Base-by-base conservation (phyloP, 2,113 vertebrate species). In the Dicentrarchus labrax region DNA sequence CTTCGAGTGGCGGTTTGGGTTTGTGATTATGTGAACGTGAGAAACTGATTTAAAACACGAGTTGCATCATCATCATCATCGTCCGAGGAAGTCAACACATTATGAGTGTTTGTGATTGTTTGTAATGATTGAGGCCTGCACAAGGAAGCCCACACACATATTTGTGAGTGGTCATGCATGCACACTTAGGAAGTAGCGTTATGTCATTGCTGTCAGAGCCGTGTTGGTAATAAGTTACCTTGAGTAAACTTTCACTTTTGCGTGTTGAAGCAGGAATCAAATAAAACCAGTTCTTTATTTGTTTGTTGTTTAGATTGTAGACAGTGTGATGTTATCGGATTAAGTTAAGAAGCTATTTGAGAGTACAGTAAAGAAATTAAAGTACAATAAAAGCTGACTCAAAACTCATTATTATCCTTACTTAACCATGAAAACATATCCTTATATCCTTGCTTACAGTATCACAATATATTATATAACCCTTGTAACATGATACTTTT, bases 331-430 rank as follows among this genome's bases (percentile, higher is more conserved):
- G 22, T 59, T 16, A 36, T 30, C 5, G 30, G n/a, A 57, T 57
- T 13, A 8, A 0, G 8, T 0, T 16, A 13, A 3, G 6, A 13
- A 3, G 6, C 2, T 30, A 56, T 15, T 50, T 4, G 5, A n/a
- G n/a, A n/a, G n/a, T n/a, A n/a, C n/a, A n/a, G n/a, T n/a, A n/a
- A n/a, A n/a, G n/a, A n/a, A n/a, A n/a, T n/a, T n/a, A n/a, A 30
- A 30, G 30, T 30, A 30, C 30, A 30, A 30, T 30, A 30, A 30
- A 30, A 30, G 30, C 3, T 1, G 30, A 30, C 3, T 30, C 3
- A 30, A 30, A 30, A 30, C 30, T 30, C 30, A 30, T 30, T 30
- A 30, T 30, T 30, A 30, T 30, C 1, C 30, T 30, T 30, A 30
- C 2, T 30, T 30, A 30, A 30, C 30, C 30, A 30, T 30, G 30